These are phyloP conservation scores for Cremastinae sp. DNA, from an alignment of 2,888 invertebrate genomes.

Conservation along the genomic window DNA sequence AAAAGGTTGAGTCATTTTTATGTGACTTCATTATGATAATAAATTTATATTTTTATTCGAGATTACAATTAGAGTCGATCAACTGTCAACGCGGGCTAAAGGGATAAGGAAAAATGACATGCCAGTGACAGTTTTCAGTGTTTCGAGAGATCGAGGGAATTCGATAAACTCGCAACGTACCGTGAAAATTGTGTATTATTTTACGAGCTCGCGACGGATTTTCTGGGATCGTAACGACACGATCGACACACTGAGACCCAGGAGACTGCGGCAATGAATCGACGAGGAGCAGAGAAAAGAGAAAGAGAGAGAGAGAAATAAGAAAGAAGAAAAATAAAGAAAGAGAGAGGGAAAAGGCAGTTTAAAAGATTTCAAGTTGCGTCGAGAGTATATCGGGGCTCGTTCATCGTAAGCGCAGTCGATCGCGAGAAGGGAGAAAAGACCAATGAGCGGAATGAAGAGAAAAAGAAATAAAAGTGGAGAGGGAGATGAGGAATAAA, in stretches of 20 bases:
- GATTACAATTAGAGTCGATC: too few relatives aligned
- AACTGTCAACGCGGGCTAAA: too few relatives aligned
- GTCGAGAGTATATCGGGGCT: constrained; percentile 51
- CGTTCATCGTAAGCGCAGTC: constrained; percentile 14
- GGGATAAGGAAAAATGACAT: too few relatives aligned
- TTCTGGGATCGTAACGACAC: not conserved
- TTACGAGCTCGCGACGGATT: constrained; percentile 2
- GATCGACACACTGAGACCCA: constrained; percentile 6
- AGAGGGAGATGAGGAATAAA: constrained; percentile 3
- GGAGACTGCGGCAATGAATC: constrained; percentile 9
- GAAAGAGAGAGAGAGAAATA: not conserved
- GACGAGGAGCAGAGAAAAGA: too few relatives aligned
- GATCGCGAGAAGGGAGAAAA: constrained; percentile 4
- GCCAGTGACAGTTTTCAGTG: not conserved
- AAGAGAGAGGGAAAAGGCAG: constrained; percentile 2
- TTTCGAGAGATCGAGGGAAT: not conserved
- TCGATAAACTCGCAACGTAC: not conserved
- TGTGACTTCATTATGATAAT: too few relatives aligned
- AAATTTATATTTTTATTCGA: too few relatives aligned
- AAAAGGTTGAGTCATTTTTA: too few relatives aligned
- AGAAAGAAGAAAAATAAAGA: not conserved
- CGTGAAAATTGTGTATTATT: constrained; percentile 14
- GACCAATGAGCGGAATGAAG: constrained; percentile 25
- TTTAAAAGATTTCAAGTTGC: constrained; percentile 24
- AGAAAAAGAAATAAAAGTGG: constrained; percentile 5